phyloP scores from a whole-genome alignment of 2,113 vertebrate genomes.

The Osmerus eperlanus region DNA sequence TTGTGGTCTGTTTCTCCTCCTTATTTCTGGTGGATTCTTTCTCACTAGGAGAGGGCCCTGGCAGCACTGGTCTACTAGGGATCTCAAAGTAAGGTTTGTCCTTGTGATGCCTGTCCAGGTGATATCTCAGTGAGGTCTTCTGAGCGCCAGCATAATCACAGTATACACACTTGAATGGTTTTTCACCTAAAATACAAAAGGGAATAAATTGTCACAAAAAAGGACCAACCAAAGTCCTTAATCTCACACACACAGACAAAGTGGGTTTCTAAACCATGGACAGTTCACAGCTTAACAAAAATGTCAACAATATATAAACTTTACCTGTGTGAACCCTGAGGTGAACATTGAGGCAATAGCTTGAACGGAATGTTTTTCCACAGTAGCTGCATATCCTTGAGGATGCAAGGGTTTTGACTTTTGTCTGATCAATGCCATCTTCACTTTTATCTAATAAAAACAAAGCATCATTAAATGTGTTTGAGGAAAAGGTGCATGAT shows the following conservation, averaged over 20 bases:
- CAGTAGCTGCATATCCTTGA: constrained; percentile 92
- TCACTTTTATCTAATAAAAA: constrained; percentile 78
- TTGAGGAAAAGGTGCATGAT: not conserved
- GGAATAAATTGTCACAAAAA: not conserved
- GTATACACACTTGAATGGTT: constrained; percentile 93
- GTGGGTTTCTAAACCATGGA: not conserved
- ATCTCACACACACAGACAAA: not conserved
- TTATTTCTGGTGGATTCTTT: constrained; percentile 35
- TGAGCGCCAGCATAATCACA: constrained; percentile 96
- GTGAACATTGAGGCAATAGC: constrained; percentile 99
- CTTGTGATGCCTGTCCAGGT: constrained; percentile 92
- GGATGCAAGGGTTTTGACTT: constrained; percentile 78
- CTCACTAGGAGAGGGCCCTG: constrained; percentile 33
- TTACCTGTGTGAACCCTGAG: constrained; percentile 97
- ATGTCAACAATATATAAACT: not conserved
- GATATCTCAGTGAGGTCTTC: constrained; percentile 94
- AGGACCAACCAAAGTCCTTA: not conserved
- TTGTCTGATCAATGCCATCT: constrained; percentile 78
- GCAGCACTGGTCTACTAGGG: constrained; percentile 48
- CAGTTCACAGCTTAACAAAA: not conserved
- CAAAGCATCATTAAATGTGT: not conserved
- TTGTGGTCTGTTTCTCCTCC: constrained; percentile 45
- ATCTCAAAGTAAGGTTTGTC: constrained; percentile 73
- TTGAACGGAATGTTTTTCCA: constrained; percentile 93
- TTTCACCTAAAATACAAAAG: constrained; percentile 82